Evolutionary conservation across 30 jellyfish, hydroid and myxozoan genomes (phyloP), one percentile per base, ranked within the genome.

Genomic region (Aurelia sp.): DNA sequence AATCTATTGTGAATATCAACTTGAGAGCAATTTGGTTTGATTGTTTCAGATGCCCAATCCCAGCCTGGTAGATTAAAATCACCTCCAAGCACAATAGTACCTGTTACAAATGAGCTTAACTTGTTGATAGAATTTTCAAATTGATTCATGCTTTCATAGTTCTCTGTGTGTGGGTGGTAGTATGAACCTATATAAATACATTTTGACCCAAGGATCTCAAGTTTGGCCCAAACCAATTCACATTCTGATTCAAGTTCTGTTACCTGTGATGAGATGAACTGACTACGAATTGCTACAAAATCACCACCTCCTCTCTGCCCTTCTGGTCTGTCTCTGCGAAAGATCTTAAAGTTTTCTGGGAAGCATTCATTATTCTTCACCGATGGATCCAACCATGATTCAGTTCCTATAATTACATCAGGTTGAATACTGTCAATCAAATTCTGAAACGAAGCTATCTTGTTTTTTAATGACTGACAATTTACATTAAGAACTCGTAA

Each of bases 11-110:
- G n/a, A n/a, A n/a, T n/a, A n/a, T n/a, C n/a, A n/a, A n/a, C n/a
- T n/a, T n/a, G n/a, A n/a, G n/a, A n/a, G n/a, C n/a, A n/a, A n/a
- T n/a, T n/a, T n/a, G n/a, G n/a, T n/a, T n/a, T n/a, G n/a, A n/a
- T n/a, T n/a, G n/a, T n/a, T n/a, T n/a, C n/a, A n/a, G n/a, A n/a
- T n/a, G n/a, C n/a, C n/a, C 87, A 76, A 60, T 76, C 88, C 57
- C 72, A 77, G 3, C 88, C 78, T 52, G 88, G 88, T 10, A 77
- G 6, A 62, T 61, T 77, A 44, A 77, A 77, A 77, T 77, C 79
- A 23, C 88, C 66, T 33, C 73, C 37, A 7, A 13, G n/a, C n/a
- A n/a, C n/a, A n/a, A n/a, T n/a, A n/a, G n/a, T n/a, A n/a, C n/a
- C n/a, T n/a, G n/a, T n/a, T n/a, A n/a, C n/a, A n/a, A n/a, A n/a